Percentiles rank a stretch among this genome's conserved stretches.
Evolutionary conservation across 2,888 invertebrate species (phyloP).

Genomic region (Resseliella maxima): DNA sequence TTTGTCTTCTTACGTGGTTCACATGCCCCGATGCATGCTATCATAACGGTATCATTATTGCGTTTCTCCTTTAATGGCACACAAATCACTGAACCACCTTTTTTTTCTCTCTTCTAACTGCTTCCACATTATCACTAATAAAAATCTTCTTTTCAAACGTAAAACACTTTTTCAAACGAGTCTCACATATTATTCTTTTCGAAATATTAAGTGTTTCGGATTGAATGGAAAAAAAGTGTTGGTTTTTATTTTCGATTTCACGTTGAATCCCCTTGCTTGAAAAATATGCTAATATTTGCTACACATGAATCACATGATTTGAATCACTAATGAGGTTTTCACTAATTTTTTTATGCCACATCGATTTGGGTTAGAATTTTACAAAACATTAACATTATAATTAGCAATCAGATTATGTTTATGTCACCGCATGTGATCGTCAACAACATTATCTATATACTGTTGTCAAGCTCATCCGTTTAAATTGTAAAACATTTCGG

Average conservation of each 20-base stretch:
- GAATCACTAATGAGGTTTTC: too few species aligned
- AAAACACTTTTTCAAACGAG: too few species aligned
- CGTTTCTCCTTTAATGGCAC: not conserved
- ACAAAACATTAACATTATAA: not conserved
- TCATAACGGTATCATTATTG: conserved; percentile 18
- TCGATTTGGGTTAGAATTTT: not conserved
- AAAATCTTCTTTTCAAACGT: too few species aligned
- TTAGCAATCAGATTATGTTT: not conserved
- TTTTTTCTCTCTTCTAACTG: too few species aligned
- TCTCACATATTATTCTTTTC: too few species aligned
- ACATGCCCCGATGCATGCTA: not conserved
- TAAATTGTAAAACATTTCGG: not conserved
- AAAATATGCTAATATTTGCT: too few species aligned
- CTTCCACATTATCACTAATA: too few species aligned
- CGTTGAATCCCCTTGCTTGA: too few species aligned
- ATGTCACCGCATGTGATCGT: not conserved
- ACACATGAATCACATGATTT: too few species aligned
- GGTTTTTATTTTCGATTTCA: too few species aligned
- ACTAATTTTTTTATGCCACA: not conserved
- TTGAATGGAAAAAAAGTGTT: too few species aligned
- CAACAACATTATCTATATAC: not conserved
- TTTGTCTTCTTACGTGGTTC: not conserved
- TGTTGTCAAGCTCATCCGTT: not conserved
- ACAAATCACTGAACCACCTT: not conserved
- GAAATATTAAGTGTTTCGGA: too few species aligned